Evolutionary conservation across 2,113 vertebrate species (phyloP), one percentile per base, ranked within the genome.

Genomic region (Stigmatopora argus): DNA sequence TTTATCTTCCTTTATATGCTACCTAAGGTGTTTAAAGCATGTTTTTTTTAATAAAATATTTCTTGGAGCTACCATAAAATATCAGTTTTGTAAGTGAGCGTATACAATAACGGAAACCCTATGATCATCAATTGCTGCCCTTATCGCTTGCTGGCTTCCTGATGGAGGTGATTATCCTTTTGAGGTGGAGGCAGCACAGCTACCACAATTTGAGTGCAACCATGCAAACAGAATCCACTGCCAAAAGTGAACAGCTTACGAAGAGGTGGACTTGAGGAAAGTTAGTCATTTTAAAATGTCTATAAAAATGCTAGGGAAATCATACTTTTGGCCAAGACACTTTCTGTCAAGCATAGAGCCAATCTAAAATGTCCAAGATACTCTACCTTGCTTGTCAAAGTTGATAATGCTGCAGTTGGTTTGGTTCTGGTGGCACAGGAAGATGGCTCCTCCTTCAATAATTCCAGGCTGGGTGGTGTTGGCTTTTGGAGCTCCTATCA

Each of bases 401-500:
- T 87, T 66, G 67, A 96, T 88, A 46, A 79, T 75, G 14, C 65
- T 86, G 53, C 86, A 89, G 71, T 88, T 78, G 3, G 73, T 69
- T 69, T 85, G 72, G 62, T 78, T 83, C 94, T 94, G 94, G 49
- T 92, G 91, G 61, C 95, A 97, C 81, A 89, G 76, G 81, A 89
- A 96, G 69, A 95, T 93, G 0, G 93, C 92, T 34, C 95, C 95
- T 15, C 93, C 94, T 77, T 95, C 92, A 0, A 72, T 87, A 73
- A 95, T 73, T 34, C 88, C 56, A 0, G 89, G 87, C 69, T 95
- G 93, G 77, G 88, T 94, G 64, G 93, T 94, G 84, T 94, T 93
- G 64, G 92, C 92, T 77, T 93, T 94, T 13, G 95, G 94, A 0
- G 95, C 95, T 2, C 95, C 94, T n/a, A 97, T 89, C 72, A 97